Conservation (phyloP, 2,888 invertebrate species). For the Psylliodes chrysocephalus region DNA sequence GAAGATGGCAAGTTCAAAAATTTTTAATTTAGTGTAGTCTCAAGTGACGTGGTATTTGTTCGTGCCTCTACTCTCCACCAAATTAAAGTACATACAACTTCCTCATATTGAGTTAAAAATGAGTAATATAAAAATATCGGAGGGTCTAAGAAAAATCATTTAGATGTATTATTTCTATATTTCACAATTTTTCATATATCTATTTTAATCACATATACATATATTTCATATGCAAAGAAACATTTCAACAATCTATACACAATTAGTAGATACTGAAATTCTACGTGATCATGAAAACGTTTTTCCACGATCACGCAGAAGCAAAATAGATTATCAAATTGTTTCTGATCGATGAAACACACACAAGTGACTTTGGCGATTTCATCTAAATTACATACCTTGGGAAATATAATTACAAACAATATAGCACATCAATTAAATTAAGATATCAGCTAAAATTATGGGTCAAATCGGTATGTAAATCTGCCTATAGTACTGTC, state of each 20-base stretch:
- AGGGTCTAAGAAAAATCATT: conserved; percentile 17
- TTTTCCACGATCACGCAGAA: conserved; percentile 24
- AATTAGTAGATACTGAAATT: conserved; percentile 27
- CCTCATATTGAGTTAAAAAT: no score
- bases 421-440: conserved; percentile 61
- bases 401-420: conserved; percentile 60
- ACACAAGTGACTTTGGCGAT: conserved; percentile 49
- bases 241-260: conserved; percentile 38
- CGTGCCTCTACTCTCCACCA: no score
- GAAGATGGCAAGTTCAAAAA: no score
- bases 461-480: conserved; percentile 45
- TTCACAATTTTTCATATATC: conserved; percentile 62
- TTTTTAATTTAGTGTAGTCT: no score
- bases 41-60: no score
- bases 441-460: conserved; percentile 61
- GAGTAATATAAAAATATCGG: no score
- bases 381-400: conserved; percentile 50
- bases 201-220: conserved; percentile 61
- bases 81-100: no score
- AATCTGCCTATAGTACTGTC: conserved; percentile 53
- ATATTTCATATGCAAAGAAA: conserved; percentile 55
- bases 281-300: conserved; percentile 27
- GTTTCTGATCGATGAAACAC: conserved; percentile 47
- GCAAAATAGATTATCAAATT: conserved; percentile 32
- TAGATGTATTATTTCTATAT: conserved; percentile 62